Percentiles rank a stretch among this genome's conserved stretches.
Conservation (phyloP, 2,113 vertebrate species). For the Oplegnathus fasciatus region DNA sequence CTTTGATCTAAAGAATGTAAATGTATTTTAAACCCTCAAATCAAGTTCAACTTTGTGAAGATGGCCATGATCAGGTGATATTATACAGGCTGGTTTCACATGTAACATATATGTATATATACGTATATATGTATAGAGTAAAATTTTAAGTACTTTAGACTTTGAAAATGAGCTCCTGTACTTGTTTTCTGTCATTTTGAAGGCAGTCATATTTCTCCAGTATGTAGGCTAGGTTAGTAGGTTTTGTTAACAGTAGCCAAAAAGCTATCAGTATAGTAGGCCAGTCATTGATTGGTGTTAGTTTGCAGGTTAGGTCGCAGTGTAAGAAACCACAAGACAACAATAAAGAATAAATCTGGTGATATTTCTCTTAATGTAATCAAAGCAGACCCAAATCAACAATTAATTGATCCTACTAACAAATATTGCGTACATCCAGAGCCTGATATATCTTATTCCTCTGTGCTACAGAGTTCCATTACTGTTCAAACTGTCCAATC, state of each 20-base stretch:
- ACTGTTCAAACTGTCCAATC: too few relatives aligned
- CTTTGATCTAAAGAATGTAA: slow-evolving; percentile 23
- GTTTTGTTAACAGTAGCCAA: background rate
- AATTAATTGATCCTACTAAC: background rate
- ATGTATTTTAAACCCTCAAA: slow-evolving; percentile 6
- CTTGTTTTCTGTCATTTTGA: too few relatives aligned
- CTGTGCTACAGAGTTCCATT: too few relatives aligned
- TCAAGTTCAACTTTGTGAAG: slow-evolving; percentile 4
- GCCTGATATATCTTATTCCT: background rate
- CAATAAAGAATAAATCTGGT: background rate
- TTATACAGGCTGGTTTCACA: slow-evolving; percentile 43
- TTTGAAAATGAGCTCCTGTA: background rate
- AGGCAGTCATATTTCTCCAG: too few relatives aligned
- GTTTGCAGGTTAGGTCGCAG: background rate
- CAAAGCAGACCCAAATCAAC: background rate
- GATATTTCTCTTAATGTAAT: background rate
- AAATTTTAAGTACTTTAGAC: too few relatives aligned
- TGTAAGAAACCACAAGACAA: background rate
- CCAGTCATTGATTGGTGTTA: background rate
- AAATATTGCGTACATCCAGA: background rate
- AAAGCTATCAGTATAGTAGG: background rate
- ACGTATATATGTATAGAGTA: too few relatives aligned
- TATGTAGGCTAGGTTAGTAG: too few relatives aligned
- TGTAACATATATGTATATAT: too few relatives aligned
- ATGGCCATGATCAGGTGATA: background rate